These are phyloP conservation scores for Caranx ignobilis DNA, from an alignment of 2,113 vertebrate genomes.

Conservation along the genomic window DNA sequence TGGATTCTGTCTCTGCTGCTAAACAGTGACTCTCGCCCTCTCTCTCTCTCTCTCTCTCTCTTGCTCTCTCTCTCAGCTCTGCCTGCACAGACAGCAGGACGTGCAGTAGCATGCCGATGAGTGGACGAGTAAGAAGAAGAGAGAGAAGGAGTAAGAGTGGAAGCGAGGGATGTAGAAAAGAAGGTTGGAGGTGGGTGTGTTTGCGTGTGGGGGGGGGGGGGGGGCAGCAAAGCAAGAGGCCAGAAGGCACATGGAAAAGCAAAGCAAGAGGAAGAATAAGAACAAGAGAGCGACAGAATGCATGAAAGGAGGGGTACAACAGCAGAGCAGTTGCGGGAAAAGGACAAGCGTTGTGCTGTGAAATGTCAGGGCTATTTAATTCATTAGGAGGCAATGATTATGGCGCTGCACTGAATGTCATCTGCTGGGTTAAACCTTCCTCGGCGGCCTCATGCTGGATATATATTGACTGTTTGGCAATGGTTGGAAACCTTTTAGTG, in stretches of 20 bases:
- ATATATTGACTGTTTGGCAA: conserved; percentile 69
- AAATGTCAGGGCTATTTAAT: conserved; percentile 83
- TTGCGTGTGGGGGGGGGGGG: too few species aligned
- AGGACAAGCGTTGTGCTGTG: conserved; percentile 68
- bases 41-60: conserved; percentile 10
- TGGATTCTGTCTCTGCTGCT: conserved; percentile 74
- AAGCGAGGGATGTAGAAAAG: conserved; percentile 35
- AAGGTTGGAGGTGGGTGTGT: conserved; percentile 20
- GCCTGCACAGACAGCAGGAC: conserved; percentile 68
- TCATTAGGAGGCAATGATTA: conserved; percentile 79
- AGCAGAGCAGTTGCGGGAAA: conserved; percentile 66
- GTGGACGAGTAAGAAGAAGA: conserved; percentile 36
- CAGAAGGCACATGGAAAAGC: conserved; percentile 49
- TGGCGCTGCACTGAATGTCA: conserved; percentile 78
- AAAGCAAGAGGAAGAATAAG: conserved; percentile 40
- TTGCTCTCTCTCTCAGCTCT: conserved; percentile 46
- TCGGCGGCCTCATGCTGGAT: conserved; percentile 52
- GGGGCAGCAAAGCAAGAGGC: conserved; percentile 15
- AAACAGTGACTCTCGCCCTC: conserved; percentile 64
- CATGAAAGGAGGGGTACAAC: conserved; percentile 59
- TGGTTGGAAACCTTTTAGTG: conserved; percentile 57
- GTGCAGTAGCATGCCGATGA: conserved; percentile 80
- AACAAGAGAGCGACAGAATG: conserved; percentile 46
- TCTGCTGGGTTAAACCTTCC: conserved; percentile 76
- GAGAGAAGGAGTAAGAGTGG: conserved; percentile 25